These are phyloP conservation scores for Amyelois transitella DNA, from an alignment of 1,140 invertebrate genomes.

Conservation along the genomic window DNA sequence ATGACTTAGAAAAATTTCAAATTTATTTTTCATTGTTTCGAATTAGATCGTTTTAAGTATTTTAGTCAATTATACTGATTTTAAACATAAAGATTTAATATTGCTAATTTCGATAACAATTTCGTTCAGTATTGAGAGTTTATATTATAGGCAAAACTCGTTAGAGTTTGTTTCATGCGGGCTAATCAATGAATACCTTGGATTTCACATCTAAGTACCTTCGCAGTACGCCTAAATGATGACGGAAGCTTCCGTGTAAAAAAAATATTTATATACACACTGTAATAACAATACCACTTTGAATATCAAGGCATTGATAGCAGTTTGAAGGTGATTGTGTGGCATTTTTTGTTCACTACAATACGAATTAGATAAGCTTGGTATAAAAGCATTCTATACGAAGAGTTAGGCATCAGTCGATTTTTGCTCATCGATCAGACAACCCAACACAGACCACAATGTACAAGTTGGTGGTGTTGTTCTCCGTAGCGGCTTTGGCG, in stretches of 20 bases:
- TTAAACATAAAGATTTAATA: too few species aligned
- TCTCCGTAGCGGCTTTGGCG: slow-evolving; percentile 52
- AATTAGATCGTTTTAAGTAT: too few species aligned
- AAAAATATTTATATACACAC: slow-evolving; percentile 19
- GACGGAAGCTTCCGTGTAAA: slow-evolving; percentile 21
- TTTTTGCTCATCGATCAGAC: slow-evolving; percentile 38
- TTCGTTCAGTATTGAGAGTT: too few species aligned
- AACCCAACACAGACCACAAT: slow-evolving; percentile 71
- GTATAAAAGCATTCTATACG: slow-evolving; percentile 47
- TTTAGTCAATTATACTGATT: too few species aligned
- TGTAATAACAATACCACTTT: slow-evolving; percentile 13
- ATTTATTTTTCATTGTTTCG: too few species aligned
- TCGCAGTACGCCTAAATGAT: slow-evolving; percentile 3
- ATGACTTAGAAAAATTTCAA: too few species aligned
- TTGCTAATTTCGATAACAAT: too few species aligned
- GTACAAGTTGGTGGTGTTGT: slow-evolving; percentile 69
- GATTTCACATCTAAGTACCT: slow-evolving; percentile 1
- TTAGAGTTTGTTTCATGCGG: not conserved
- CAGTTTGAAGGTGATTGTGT: slow-evolving; percentile 52
- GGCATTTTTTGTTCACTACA: slow-evolving; percentile 36
- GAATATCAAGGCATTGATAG: slow-evolving; percentile 23
- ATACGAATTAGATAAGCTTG: slow-evolving; percentile 13
- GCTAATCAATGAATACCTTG: slow-evolving; percentile 3
- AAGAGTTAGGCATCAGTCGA: slow-evolving; percentile 49
- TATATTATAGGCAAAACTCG: not conserved